Evolutionary conservation across 2,113 vertebrate species (phyloP).

Genomic region (Xyrauchen texanus): DNA sequence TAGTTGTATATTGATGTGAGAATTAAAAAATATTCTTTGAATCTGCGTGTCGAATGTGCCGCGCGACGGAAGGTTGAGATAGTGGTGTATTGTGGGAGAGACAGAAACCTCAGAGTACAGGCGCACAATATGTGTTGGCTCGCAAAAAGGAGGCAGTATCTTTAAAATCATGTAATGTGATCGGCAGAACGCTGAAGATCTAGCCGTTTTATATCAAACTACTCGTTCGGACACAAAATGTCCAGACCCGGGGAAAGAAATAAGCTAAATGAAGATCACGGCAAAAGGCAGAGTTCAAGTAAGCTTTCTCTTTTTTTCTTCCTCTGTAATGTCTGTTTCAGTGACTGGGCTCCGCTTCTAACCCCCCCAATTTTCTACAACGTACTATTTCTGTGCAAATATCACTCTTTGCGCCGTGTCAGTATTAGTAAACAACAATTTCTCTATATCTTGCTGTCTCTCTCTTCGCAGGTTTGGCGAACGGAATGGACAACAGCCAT

Average conservation of each 20-base stretch:
- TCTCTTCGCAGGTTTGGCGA: conserved; percentile 85
- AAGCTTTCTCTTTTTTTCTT: conserved; percentile 74
- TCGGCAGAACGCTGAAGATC: conserved; percentile 77
- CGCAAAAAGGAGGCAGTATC: conserved; percentile 86
- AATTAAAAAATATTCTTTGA: neutral
- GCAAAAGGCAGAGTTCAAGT: conserved; percentile 91
- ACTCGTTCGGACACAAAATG: conserved; percentile 84
- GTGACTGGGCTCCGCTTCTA: conserved; percentile 66
- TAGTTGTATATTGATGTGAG: neutral
- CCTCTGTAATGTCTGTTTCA: conserved; percentile 70
- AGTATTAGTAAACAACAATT: conserved; percentile 26
- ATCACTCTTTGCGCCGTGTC: conserved; percentile 19
- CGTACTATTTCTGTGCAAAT: conserved; percentile 17
- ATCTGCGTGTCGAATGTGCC: conserved; percentile 74
- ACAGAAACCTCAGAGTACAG: conserved; percentile 82
- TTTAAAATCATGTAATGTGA: conserved; percentile 85
- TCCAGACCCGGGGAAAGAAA: conserved; percentile 85
- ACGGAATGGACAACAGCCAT: conserved; percentile 94
- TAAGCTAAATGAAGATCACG: conserved; percentile 88
- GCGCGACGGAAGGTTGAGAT: conserved; percentile 64
- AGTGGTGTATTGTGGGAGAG: conserved; percentile 98
- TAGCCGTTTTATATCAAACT: conserved; percentile 74
- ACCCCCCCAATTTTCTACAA: conserved; percentile 54
- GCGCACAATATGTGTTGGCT: conserved; percentile 94
- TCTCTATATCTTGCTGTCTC: conserved; percentile 7